Evolutionary conservation across 1,140 invertebrate genomes (phyloP), one percentile per base, ranked within the genome.

Genomic region (Zelostemma sp.): DNA sequence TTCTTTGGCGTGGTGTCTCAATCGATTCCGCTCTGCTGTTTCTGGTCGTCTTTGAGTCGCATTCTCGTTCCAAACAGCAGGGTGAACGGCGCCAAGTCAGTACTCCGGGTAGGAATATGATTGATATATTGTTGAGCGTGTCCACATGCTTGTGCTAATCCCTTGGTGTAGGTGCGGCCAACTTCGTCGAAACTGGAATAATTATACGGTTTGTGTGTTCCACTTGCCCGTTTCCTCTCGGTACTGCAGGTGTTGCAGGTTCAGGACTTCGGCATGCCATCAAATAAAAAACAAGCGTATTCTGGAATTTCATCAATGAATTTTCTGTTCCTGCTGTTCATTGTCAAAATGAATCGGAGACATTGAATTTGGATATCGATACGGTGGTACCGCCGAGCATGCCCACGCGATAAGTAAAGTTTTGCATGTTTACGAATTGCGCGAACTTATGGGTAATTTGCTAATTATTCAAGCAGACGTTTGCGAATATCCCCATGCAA

Each of bases 391-490:
- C 76, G 46, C 86, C 81, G 21, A 90, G 81, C 54, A 82, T 88
- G 9, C 91, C 80, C 33, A 91, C 81, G 61, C 86, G 88, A 28
- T 83, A 80, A 8, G 89, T 63, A 63, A 90, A 87, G 28, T 86
- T 83, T 80, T 91, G 91, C 1, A 87, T 88, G 73, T 92, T 88
- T 0, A 91, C 86, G 40, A 86, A 88, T 47, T 88, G 85, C 84
- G 90, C 89, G 1, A 92, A 80, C 0, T 88, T 88, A 68, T 91
- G 90, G 17, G 91, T 85, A 1, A 89, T 89, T 4, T 89, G 88
- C 51, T 90, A 73, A 81, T 92, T 92, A 63, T 90, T 90, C 68
- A 91, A 90, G 74, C 90, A 92, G 8, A 93, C 79, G 84, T 92
- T 92, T 1, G 91, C 89, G n/a, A 93, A 76, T n/a, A 92, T 87